Evolutionary conservation across 2,888 invertebrate genomes (phyloP).

Genomic region (Hipparchia sbordonii): DNA sequence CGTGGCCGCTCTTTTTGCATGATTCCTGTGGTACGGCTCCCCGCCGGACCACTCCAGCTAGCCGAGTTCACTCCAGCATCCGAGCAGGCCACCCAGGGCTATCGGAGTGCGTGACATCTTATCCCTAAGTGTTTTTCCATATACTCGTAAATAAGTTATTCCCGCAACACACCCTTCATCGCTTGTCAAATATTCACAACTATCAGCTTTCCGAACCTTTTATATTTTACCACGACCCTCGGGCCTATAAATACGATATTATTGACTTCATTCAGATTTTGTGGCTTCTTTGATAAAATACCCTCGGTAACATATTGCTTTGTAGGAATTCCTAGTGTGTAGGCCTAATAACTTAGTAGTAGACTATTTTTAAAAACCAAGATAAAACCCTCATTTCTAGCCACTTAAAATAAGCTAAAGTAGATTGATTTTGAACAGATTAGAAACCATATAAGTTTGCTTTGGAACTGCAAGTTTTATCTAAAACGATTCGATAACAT

Average conservation of each 20-base stretch:
- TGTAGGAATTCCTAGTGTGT: neutral
- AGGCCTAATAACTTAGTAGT: neutral
- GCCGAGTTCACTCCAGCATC: no score
- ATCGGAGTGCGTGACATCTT: no score
- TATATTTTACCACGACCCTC: conserved; percentile 22
- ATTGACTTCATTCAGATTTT: conserved; percentile 14
- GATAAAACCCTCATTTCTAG: no score
- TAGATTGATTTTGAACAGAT: neutral
- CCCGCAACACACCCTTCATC: neutral
- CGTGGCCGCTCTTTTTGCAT: no score
- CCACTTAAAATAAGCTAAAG: neutral
- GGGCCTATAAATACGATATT: conserved; percentile 18
- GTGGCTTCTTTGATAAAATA: conserved; percentile 1
- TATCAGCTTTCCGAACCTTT: conserved; percentile 24
- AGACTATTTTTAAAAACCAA: no score
- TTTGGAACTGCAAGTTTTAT: no score
- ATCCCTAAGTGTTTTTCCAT: neutral
- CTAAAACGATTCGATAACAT: no score
- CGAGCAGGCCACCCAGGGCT: no score
- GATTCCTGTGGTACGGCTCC: no score
- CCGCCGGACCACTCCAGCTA: no score
- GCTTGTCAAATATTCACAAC: conserved; percentile 28
- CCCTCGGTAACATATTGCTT: neutral
- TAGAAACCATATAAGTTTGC: no score
- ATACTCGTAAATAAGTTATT: conserved; percentile 6